A percentile compares a stretch with the other conserved stretches of the same genome.
These are phyloP conservation scores for Ptychoptera albimana DNA, from an alignment of 2,888 invertebrate genomes.

Conservation along the genomic window DNA sequence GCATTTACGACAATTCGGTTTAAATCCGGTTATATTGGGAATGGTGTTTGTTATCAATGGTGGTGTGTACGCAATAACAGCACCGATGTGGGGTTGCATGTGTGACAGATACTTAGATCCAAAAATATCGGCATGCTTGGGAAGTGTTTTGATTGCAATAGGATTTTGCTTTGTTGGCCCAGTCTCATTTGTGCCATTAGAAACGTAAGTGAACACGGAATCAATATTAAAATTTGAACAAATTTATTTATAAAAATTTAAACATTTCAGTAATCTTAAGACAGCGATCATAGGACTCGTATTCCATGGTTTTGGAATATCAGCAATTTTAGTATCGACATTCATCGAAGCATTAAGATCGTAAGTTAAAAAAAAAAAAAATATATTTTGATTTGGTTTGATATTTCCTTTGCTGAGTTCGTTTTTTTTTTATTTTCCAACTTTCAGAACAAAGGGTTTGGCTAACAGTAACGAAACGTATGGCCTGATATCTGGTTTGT, in stretches of 20 bases:
- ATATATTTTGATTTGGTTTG: neutral
- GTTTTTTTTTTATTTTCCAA: neutral
- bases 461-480: slow-evolving; percentile 78
- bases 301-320: slow-evolving; percentile 67
- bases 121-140: slow-evolving; percentile 49
- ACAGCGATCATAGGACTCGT: slow-evolving; percentile 53
- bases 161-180: slow-evolving; percentile 56
- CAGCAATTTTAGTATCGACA: slow-evolving; percentile 70
- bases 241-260: slow-evolving; percentile 1
- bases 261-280: slow-evolving; percentile 42
- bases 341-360: slow-evolving; percentile 71
- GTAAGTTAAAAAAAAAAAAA: slow-evolving; percentile 47
- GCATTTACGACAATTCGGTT: slow-evolving; percentile 42
- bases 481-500: slow-evolving; percentile 76
- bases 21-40: slow-evolving; percentile 29
- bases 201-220: slow-evolving; percentile 33
- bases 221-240: neutral
- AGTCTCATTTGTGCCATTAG: slow-evolving; percentile 52
- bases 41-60: slow-evolving; percentile 75
- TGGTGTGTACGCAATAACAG: slow-evolving; percentile 60
- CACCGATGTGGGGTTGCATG: slow-evolving; percentile 66
- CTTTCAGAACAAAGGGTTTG: slow-evolving; percentile 48
- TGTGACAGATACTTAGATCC: slow-evolving; percentile 55
- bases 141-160: slow-evolving; percentile 45
- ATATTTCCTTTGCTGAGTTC: neutral